Base-by-base conservation (phyloP, 2,113 vertebrate genomes). In the Ailuropoda melanoleuca region DNA sequence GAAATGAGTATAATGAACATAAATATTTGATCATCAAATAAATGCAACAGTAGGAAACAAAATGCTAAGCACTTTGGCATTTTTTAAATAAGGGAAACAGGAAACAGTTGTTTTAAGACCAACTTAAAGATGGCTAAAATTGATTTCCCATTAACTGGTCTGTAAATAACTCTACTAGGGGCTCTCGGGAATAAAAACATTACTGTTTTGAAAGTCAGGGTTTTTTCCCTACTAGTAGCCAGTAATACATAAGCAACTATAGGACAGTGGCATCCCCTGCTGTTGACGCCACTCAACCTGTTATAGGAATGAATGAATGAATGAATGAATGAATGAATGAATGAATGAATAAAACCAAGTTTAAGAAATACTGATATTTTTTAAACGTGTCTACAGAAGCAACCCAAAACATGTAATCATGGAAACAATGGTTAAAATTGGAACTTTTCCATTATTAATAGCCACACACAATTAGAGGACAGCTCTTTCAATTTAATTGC, bases 51-150 rank as follows among this genome's bases (percentile, higher is more conserved):
- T 72, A 34, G 39, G 72, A 93, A 97, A 89, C 58, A 93, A 92
- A 96, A 93, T 58, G 31, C 53, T 91, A 96, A 93, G 39, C 29
- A 56, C 37, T 62, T 78, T 39, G 55, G 66, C 78, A 88, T 88
- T 85, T 95, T 95, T 90, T 82, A 87, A 96, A 84, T 84, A 72
- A 95, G 46, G 56, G 39, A 97, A 96, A 97, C 53, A 96, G 92
- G 64, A 96, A 95, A 97, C 77, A 86, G 80, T 83, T 97, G 89
- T 96, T 96, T 95, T 70, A 93, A 95, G 62, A 95, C 34, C 90
- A 96, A 82, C 29, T 95, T 84, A 97, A 97, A 97, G 43, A 97
- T 77, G 37, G 31, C 74, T 85, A 43, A 75, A 97, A 97, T 84
- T 97, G 78, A 95, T 93, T 93, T 97, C 80, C 72, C 50, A 81